phyloP scores from a whole-genome alignment of 1,140 invertebrate species.

The Meloidogyne hapla region DNA sequence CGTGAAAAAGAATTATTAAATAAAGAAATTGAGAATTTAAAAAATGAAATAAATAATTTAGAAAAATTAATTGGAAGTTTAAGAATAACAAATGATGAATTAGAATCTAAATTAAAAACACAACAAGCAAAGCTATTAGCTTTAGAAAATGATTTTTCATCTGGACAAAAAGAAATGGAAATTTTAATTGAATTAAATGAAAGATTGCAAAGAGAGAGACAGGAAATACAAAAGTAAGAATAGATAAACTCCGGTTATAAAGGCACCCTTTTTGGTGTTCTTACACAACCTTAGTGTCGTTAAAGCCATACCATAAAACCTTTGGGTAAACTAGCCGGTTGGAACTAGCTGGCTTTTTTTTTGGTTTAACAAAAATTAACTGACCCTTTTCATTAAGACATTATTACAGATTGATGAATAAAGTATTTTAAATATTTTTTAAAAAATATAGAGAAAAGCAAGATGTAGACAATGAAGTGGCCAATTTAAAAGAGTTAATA shows the following conservation, averaged over 20 bases:
- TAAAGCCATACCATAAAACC: too few relatives aligned
- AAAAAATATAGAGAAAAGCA: conserved; percentile 55
- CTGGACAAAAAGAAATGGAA: conserved; percentile 55
- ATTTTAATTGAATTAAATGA: conserved; percentile 59
- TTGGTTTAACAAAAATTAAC: too few relatives aligned
- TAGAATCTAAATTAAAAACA: conserved; percentile 61
- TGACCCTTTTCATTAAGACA: too few relatives aligned
- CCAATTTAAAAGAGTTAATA: conserved; percentile 57
- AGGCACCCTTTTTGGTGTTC: too few relatives aligned
- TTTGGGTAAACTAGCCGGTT: too few relatives aligned
- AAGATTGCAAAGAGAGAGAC: conserved; percentile 57
- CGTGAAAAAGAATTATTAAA: conserved; percentile 38
- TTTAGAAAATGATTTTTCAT: conserved; percentile 57
- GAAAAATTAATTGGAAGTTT: conserved; percentile 58
- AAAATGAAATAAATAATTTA: conserved; percentile 51
- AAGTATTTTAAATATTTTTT: background rate
- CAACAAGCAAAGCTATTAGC: conserved; percentile 52
- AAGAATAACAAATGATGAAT: conserved; percentile 60
- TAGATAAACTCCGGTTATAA: too few relatives aligned
- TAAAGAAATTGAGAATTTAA: conserved; percentile 61
- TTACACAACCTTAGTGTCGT: too few relatives aligned
- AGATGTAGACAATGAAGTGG: conserved; percentile 54
- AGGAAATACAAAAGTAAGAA: conserved; percentile 56
- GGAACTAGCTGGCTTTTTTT: too few relatives aligned
- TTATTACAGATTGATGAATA: too few relatives aligned